Base-by-base conservation (phyloP, 2,888 invertebrate species). In the Acleris emargana region DNA sequence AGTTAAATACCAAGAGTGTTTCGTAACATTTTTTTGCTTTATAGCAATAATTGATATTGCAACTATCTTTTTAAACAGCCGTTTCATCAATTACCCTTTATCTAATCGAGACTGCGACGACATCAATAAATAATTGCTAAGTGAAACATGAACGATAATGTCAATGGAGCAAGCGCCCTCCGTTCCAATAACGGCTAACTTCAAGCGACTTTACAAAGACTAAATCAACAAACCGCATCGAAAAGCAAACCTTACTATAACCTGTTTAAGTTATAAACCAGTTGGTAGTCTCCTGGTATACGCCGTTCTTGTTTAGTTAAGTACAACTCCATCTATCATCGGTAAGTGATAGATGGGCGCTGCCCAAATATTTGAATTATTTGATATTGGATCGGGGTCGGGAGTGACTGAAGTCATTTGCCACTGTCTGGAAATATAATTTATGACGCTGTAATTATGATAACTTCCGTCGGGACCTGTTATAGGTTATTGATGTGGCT, bases 281-380 rank as follows among this genome's bases (percentile, higher is more conserved):
- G 45, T 6, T 13, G 9, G n/a, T 9, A 16, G n/a, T 16, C 2
- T 38, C 18, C 16, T 3, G 7, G n/a, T 51, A 55, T 66, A 57
- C 58, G 20, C 61, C 22, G 17, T 18, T 57, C 45, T 61, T 16
- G 53, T 68, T 71, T 69, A 70, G 76, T 22, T 55, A 51, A 76
- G 76, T 82, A 82, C 80, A 78, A 80, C 77, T 80, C 82, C 81
- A 91, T 91, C 90, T 80, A 90, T 91, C 91, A 91, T 88, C 82
- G 79, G 84, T 82, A 85, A 86, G 85, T 91, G 91, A 91, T 91
- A 85, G 91, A 91, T 90, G 89, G 86, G 84, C 75, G 82, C 82
- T 87, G 85, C 84, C 84, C 84, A 89, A 90, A 91, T 91, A 90
- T 90, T 91, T 89, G 89, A 89, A 88, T 89, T 90, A 87, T 84